Evolutionary conservation across 1,140 invertebrate species (phyloP), one percentile per base, ranked within the genome.

Genomic region (Diprion similis): DNA sequence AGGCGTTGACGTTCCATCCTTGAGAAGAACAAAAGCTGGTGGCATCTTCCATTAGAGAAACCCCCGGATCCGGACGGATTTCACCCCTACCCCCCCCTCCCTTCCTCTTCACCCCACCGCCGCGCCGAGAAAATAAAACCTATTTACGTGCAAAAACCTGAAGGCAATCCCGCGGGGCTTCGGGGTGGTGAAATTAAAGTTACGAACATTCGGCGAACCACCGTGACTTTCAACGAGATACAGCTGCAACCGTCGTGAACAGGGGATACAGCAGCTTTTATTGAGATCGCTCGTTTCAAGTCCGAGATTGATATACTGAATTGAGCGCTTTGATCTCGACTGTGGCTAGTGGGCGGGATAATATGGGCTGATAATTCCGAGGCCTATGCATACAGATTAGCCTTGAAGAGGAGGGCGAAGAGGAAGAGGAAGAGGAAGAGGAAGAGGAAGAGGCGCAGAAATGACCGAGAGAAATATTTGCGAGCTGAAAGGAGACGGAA

Each of bases 321-420:
- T 37, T 37, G 24, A 37, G 11, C 51, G 51, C 51, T 59, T 59
- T 59, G 51, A 59, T 59, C 51, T 59, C 51, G n/a, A 59, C 24
- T 37, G 2, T 37, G 24, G 24, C 24, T 37, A 37, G 24, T 37
- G 24, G n/a, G 51, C 51, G n/a, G 11, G 51, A 59, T 59, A 37
- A 59, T 59, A 59, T 17, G 51, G 51, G 11, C n/a, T 59, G 51
- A 59, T 59, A 59, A 72, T 47, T 15, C 59, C 45, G 11, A 66
- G 70, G 71, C 64, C 37, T 72, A 46, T 72, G 59, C 71, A 66
- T 66, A 72, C 51, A 72, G 19, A 66, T 11, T 72, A 66, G 71
- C 66, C 46, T 46, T 46, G 65, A 47, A 37, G 70, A 65, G 24
- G 46, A 37, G 59, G 65, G 70, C 46, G n/a, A 48, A 13, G 59